These are phyloP conservation scores for Lissocephala sabroskyi DNA, from an alignment of 2,888 invertebrate genomes.

Conservation along the genomic window DNA sequence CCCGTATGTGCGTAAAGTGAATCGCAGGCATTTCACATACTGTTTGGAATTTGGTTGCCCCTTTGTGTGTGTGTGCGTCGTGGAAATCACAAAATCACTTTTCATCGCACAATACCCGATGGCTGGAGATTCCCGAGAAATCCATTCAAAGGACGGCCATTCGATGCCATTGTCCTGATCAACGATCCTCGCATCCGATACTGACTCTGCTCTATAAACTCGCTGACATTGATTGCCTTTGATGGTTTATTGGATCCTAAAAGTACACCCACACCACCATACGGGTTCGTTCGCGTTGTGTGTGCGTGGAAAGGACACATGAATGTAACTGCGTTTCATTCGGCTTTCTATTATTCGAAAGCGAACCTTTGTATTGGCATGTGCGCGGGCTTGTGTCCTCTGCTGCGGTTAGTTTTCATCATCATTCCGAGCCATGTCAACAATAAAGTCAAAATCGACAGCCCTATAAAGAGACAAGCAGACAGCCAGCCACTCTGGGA, in stretches of 20 bases:
- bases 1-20: constrained; percentile 25
- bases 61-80: too few species aligned
- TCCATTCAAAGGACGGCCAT: constrained; percentile 34
- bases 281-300: background rate
- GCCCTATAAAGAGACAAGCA: too few species aligned
- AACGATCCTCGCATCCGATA: too few species aligned
- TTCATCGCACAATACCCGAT: constrained; percentile 39
- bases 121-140: constrained; percentile 52
- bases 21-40: constrained; percentile 25
- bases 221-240: constrained; percentile 56
- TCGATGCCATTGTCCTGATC: constrained; percentile 16
- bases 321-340: constrained; percentile 28
- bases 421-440: constrained; percentile 58
- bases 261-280: background rate
- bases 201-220: constrained; percentile 20
- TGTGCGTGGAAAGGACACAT: constrained; percentile 3
- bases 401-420: constrained; percentile 55
- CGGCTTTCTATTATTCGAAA: background rate
- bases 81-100: constrained; percentile 36
- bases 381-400: constrained; percentile 33
- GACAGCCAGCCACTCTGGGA: constrained; percentile 4
- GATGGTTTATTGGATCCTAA: constrained; percentile 39
- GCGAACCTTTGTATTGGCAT: constrained; percentile 17
- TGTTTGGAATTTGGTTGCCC: constrained; percentile 30
- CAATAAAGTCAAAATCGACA: constrained; percentile 46